These are phyloP conservation scores for Excalfactoria chinensis DNA, from an alignment of 2,113 vertebrate species.

Conservation along the genomic window DNA sequence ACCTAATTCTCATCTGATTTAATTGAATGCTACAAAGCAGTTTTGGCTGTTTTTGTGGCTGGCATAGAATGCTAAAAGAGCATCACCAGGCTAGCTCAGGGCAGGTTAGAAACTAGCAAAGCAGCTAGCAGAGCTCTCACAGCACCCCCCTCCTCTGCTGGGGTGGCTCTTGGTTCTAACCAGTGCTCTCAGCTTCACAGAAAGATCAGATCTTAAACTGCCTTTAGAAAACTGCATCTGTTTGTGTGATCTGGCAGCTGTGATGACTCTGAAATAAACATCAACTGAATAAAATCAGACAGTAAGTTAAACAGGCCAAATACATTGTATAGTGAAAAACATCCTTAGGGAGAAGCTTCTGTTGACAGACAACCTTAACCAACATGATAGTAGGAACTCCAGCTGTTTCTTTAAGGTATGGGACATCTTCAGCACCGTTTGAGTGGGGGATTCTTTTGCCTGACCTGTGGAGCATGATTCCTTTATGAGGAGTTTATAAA, in stretches of 20 bases:
- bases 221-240: background rate
- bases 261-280: background rate
- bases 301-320: background rate
- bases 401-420: background rate
- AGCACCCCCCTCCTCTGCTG: background rate
- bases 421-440: background rate
- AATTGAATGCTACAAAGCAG: background rate
- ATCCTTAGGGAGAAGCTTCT: background rate
- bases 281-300: background rate
- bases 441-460: background rate
- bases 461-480: background rate
- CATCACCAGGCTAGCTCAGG: background rate
- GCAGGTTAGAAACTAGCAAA: background rate
- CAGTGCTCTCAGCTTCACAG: background rate
- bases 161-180: background rate
- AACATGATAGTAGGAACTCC: background rate
- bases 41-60: background rate
- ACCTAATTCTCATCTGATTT: background rate
- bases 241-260: background rate
- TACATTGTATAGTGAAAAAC: background rate
- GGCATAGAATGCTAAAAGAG: background rate
- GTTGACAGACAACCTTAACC: background rate
- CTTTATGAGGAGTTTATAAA: background rate
- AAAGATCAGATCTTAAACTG: background rate
- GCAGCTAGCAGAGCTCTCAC: background rate